These are phyloP conservation scores for Corvus hawaiiensis DNA, from an alignment of 2,113 vertebrate genomes.

Conservation along the genomic window DNA sequence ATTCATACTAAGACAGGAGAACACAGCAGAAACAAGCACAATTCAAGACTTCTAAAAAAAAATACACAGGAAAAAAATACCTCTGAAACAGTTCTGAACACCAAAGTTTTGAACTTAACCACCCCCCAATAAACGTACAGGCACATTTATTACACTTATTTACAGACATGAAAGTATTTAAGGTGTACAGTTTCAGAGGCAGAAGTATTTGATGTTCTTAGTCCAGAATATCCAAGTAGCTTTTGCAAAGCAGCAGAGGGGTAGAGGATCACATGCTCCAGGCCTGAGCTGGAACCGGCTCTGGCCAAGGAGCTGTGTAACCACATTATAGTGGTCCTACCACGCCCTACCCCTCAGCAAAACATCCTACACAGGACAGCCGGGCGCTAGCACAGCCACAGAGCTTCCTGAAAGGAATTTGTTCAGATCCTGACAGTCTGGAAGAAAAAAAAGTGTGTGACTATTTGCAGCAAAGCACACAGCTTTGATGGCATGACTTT, in stretches of 20 bases:
- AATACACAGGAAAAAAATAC: background rate
- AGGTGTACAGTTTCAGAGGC: background rate
- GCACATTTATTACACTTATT: background rate
- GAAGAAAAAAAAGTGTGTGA: background rate
- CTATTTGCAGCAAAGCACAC: background rate
- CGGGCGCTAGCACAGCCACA: background rate
- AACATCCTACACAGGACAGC: background rate
- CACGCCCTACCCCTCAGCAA: background rate
- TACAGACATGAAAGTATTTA: background rate
- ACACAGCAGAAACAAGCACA: background rate
- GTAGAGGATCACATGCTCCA: background rate
- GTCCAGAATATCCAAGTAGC: background rate
- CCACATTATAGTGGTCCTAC: too few species aligned
- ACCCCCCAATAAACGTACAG: rapidly evolving
- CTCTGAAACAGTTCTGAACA: background rate
- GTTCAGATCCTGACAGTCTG: background rate
- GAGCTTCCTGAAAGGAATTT: background rate
- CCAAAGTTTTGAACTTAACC: background rate
- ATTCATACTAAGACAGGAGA: background rate
- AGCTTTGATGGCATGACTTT: background rate
- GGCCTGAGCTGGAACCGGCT: background rate
- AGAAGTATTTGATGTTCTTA: background rate
- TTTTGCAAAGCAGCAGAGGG: background rate
- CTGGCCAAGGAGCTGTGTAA: background rate
- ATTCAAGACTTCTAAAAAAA: background rate